Evolutionary conservation across 2,797 vertebrate species (phyloP).

Genomic region (Poliocrania exsul): DNA sequence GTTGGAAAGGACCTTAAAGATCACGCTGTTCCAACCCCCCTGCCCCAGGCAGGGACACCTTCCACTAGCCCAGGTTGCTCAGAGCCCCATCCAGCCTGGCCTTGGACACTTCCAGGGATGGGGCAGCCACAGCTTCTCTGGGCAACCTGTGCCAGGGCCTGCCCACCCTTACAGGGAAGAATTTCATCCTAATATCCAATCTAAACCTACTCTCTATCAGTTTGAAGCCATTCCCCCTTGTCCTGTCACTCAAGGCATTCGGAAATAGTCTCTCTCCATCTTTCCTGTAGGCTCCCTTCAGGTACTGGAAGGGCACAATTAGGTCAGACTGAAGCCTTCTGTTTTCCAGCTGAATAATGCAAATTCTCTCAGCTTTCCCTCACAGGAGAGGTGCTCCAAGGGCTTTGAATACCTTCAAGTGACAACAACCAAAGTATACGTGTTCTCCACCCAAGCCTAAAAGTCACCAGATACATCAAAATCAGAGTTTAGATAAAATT

Average conservation of each 20-base stretch:
- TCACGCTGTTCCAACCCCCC: fast-evolving
- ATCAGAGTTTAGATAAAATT: neutral
- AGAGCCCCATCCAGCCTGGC: neutral
- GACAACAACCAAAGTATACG: fast-evolving
- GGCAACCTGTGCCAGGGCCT: neutral
- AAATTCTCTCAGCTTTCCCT: neutral
- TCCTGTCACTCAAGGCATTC: neutral
- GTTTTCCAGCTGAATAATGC: neutral
- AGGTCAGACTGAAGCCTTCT: neutral
- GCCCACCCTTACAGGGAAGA: fast-evolving
- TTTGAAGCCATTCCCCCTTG: fast-evolving
- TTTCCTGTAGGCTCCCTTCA: neutral
- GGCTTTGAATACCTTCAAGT: neutral
- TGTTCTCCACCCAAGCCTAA: neutral
- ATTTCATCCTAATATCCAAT: fast-evolving
- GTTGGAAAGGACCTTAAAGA: neutral
- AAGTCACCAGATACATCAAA: neutral
- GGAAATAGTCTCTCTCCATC: neutral
- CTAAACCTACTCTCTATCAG: fast-evolving
- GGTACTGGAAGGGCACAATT: fast-evolving
- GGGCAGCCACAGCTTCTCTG: neutral
- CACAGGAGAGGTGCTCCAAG: fast-evolving
- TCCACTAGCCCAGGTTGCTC: neutral
- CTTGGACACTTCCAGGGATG: fast-evolving
- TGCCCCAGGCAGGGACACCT: neutral